Evolutionary conservation across 2,113 vertebrate species (phyloP).

Genomic region (Ictalurus punctatus): DNA sequence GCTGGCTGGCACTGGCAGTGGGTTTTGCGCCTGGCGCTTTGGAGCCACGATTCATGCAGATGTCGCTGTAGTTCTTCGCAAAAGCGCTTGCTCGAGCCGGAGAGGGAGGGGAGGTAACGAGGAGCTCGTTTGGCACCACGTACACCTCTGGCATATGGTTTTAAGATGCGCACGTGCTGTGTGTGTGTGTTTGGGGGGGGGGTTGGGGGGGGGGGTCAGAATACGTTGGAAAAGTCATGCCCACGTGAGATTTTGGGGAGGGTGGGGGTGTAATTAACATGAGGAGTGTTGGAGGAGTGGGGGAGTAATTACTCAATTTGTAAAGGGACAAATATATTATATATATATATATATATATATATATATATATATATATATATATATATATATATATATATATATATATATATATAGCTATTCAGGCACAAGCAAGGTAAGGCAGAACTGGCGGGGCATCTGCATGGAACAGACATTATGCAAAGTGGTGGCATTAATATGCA

Average conservation of each 20-base stretch:
- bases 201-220: constrained; percentile 14
- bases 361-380: constrained; percentile 51
- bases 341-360: constrained; percentile 34
- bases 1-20: constrained; percentile 60
- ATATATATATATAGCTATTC: constrained; percentile 64
- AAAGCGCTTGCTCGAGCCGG: constrained; percentile 78
- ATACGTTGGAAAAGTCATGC: constrained; percentile 59
- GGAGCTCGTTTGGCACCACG: constrained; percentile 72
- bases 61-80: constrained; percentile 99
- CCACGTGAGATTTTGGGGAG: constrained; percentile 44
- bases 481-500: constrained; percentile 82
- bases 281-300: constrained; percentile 44
- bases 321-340: constrained; percentile 68
- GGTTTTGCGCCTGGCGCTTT: constrained; percentile 72
- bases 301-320: constrained; percentile 50
- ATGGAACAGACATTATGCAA: constrained; percentile 81
- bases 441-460: constrained; percentile 65
- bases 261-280: constrained; percentile 53
- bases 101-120: constrained; percentile 81
- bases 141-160: constrained; percentile 67
- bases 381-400: no score
- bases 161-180: constrained; percentile 39
- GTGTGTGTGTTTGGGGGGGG: constrained; percentile 40
- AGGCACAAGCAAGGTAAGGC: constrained; percentile 73
- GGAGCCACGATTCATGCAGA: constrained; percentile 92